Conservation (phyloP, 2,113 vertebrate species). For the Paedocypris sp. region DNA sequence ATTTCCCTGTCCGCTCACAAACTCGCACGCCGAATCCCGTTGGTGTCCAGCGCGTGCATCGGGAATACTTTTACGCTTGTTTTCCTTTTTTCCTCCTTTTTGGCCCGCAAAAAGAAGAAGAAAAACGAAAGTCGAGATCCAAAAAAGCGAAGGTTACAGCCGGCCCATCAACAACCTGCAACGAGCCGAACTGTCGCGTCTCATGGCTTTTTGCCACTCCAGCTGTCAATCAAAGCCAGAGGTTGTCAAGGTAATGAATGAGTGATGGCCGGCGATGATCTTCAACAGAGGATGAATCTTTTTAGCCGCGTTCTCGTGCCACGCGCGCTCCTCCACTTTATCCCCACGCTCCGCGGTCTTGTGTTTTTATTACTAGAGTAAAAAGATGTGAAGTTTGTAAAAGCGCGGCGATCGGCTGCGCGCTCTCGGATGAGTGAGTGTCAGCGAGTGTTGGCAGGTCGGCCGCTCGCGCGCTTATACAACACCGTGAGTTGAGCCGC, state of each 20-base stretch:
- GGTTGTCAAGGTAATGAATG: constrained; percentile 99
- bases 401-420: constrained; percentile 70
- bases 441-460: constrained; percentile 98
- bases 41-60: constrained; percentile 64
- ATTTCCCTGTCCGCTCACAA: constrained; percentile 89
- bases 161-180: constrained; percentile 98
- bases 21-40: constrained; percentile 81
- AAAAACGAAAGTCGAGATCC: constrained; percentile 73
- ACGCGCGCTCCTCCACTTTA: constrained; percentile 80
- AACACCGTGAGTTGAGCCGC: constrained; percentile 85
- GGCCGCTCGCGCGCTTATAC: constrained; percentile 95
- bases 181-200: constrained; percentile 98
- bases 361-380: constrained; percentile 63
- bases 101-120: constrained; percentile 45
- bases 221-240: constrained; percentile 99
- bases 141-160: constrained; percentile 93
- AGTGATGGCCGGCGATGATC: constrained; percentile 97
- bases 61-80: constrained; percentile 73
- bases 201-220: constrained; percentile 99
- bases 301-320: constrained; percentile 85
- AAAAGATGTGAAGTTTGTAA: constrained; percentile 48
- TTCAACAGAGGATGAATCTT: constrained; percentile 93
- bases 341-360: constrained; percentile 78
- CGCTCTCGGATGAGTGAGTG: constrained; percentile 92
- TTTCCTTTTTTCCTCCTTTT: constrained; percentile 70